Base-by-base conservation (phyloP, 2,113 vertebrate species). In the Danionella cerebrum region DNA sequence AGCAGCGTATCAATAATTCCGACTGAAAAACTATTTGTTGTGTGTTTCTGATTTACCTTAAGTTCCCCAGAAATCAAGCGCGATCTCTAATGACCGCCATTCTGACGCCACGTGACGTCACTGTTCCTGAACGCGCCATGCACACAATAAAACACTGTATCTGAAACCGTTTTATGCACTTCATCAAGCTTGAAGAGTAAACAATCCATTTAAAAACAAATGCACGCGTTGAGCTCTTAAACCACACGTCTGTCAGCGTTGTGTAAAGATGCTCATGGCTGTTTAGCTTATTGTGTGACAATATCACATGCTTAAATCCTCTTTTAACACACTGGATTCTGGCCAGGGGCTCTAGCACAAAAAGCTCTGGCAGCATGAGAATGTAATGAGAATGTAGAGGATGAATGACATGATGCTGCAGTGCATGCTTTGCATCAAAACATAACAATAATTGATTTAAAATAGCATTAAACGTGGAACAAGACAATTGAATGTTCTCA, bases 71-170 rank as follows among this genome's bases (percentile, higher is more conserved):
- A 80, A 86, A 79, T 79, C 75, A 71, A 71, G 63, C 76, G 64
- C 77, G 62, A 63, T 68, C 67, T 9, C 67, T 74, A 77, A 75
- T 62, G 36, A 76, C 77, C 76, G 86, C 90, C 92, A 89, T 80
- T 79, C 82, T 80, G 92, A 94, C 90, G 93, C 91, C 93, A 18
- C 77, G 74, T 91, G 90, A 96, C 91, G 89, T 95, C 91, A 94
- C 84, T 80, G 74, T 76, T 77, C 71, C 79, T 76, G 7, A 4
- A 31, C 3, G 29, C 29, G 3, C 3, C 29, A n/a, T n/a, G n/a
- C n/a, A n/a, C n/a, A n/a, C n/a, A n/a, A n/a, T n/a, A n/a, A n/a
- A n/a, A n/a, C n/a, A n/a, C n/a, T n/a, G n/a, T n/a, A n/a, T n/a
- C n/a, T n/a, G n/a, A n/a, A n/a, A n/a, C n/a, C n/a, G n/a, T n/a